Evolutionary conservation across 2,797 vertebrate species (phyloP).

Genomic region (Epinephelus awoara): DNA sequence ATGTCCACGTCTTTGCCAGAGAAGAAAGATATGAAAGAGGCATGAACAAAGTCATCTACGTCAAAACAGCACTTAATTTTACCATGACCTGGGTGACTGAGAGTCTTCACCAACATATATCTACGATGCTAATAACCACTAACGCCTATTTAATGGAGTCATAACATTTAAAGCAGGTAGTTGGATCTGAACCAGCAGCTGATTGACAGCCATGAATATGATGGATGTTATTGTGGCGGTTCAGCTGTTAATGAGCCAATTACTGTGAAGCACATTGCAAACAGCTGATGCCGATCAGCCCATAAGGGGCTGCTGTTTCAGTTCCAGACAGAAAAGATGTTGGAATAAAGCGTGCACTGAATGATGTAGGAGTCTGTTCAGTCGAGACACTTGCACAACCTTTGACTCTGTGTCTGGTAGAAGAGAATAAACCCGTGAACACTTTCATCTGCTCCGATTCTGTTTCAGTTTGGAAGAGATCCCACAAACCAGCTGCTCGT

Average conservation of each 20-base stretch:
- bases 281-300: not conserved
- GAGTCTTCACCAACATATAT: too few relatives aligned
- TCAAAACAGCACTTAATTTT: too few relatives aligned
- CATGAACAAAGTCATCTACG: too few relatives aligned
- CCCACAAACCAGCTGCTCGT: too few relatives aligned
- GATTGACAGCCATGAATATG: not conserved
- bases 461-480: not conserved
- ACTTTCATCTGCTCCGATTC: not conserved
- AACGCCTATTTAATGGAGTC: too few relatives aligned
- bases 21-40: too few relatives aligned
- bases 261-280: not conserved
- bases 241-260: not conserved
- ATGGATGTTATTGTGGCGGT: not conserved
- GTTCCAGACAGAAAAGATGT: not conserved
- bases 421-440: not conserved
- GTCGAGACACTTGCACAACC: not conserved
- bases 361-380: not conserved
- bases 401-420: not conserved
- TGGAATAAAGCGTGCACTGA: not conserved
- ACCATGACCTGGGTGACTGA: too few relatives aligned
- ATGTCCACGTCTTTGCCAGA: too few relatives aligned
- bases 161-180: too few relatives aligned
- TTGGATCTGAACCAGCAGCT: not conserved
- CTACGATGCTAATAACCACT: too few relatives aligned
- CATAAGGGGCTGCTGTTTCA: not conserved